Base-by-base conservation (phyloP, 2,113 vertebrate species). In the Thunnus thynnus region DNA sequence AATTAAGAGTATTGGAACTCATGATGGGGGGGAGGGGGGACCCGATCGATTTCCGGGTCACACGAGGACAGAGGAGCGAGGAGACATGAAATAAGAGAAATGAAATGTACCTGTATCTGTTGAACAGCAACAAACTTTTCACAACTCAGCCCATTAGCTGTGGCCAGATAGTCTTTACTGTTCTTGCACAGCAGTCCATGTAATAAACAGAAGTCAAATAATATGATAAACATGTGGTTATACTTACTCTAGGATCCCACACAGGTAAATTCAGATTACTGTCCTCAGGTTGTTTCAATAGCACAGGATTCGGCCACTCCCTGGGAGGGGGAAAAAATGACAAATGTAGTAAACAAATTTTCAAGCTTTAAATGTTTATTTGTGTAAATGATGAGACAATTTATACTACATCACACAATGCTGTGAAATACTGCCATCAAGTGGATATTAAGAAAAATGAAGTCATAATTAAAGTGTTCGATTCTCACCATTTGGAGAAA, bases 251-350 rank as follows among this genome's bases (percentile, higher is more conserved):
- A 4, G 98, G 98, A 89, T 99, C 98, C 98, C 98, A 99, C 44
- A 99, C 97, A 16, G 98, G 98, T 79, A 99, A 94, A 83, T 99
- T 99, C 82, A 99, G 95, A 72, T 97, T 96, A 87, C 96, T 99
- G 75, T 99, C 97, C 91, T 99, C 98, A 2, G 96, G 97, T 41
- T 97, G 95, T 92, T 99, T 99, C 91, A 99, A 93, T 74, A 99
- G 88, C 10, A 99, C 98, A 30, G 98, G 98, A 74, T 97, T 98
- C 55, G 98, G 98, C 98, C 98, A 99, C 83, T 99, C 97, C 98
- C 98, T 99, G 47, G 2, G 1, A 13, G 1, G 9, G 57, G 52
- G 54, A 12, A 41, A 72, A 13, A 16, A 41, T 5, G 5, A 80
- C 14, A 48, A 9, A 30, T 10, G 1, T 0, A 22, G 36, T 27